Evolutionary conservation across 2,797 vertebrate genomes (phyloP).

Genomic region (Avahi laniger): DNA sequence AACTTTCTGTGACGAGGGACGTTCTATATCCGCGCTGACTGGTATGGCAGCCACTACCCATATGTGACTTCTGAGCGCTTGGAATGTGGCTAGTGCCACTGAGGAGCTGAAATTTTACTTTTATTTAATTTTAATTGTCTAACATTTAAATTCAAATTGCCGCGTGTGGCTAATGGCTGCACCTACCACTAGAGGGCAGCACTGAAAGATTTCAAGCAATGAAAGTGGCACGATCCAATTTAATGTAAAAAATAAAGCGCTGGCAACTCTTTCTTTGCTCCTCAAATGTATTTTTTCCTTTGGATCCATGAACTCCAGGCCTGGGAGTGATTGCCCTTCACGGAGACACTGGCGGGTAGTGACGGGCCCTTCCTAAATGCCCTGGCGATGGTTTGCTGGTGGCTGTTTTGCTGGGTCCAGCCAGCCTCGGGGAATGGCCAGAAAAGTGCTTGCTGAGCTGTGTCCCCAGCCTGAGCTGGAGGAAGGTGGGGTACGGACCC

Average conservation of each 20-base stretch:
- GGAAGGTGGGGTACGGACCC: background rate
- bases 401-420: background rate
- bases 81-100: background rate
- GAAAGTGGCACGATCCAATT: background rate
- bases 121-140: conserved; percentile 13
- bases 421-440: background rate
- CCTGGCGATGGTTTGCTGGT: background rate
- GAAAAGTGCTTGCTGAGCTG: background rate
- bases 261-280: background rate
- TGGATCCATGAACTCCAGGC: background rate
- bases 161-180: background rate
- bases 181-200: conserved; percentile 19
- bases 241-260: background rate
- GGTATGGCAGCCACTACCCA: background rate
- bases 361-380: background rate
- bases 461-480: background rate
- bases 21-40: background rate
- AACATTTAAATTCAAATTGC: background rate
- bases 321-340: background rate
- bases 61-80: background rate
- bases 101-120: background rate
- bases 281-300: background rate
- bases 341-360: background rate
- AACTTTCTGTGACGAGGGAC: background rate
- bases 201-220: background rate